phyloP scores from a whole-genome alignment of 1,140 invertebrate species.

The Brachionus plicatilis region DNA sequence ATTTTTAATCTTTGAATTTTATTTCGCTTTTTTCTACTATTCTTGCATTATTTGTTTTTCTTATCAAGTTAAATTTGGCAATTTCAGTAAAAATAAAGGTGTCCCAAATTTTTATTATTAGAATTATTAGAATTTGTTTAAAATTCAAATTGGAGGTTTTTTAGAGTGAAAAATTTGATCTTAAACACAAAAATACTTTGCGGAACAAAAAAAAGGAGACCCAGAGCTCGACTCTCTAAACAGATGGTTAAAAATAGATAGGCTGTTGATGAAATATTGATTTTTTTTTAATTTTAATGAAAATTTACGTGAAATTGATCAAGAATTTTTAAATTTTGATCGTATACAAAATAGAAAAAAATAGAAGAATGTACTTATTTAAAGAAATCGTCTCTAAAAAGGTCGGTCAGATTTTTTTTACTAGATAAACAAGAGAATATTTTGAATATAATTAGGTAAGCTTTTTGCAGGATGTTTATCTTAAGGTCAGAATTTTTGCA shows the following conservation, averaged over 20 bases:
- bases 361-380: too few species aligned
- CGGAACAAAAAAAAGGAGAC: too few species aligned
- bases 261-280: not conserved
- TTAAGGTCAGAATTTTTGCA: not conserved
- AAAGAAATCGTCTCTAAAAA: not conserved
- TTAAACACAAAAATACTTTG: too few species aligned
- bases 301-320: not conserved
- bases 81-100: not conserved
- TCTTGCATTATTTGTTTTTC: too few species aligned
- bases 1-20: too few species aligned
- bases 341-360: too few species aligned
- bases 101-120: not conserved
- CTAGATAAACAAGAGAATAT: not conserved
- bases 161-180: too few species aligned
- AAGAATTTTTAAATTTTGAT: not conserved
- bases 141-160: not conserved
- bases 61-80: too few species aligned
- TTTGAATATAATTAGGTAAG: not conserved
- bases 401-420: not conserved
- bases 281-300: too few species aligned
- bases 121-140: not conserved
- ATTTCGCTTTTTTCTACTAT: too few species aligned
- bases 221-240: too few species aligned
- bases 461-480: not conserved
- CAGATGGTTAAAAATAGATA: too few species aligned